Evolutionary conservation across 2,113 vertebrate genomes (phyloP).

Genomic region (Rallus limicola): DNA sequence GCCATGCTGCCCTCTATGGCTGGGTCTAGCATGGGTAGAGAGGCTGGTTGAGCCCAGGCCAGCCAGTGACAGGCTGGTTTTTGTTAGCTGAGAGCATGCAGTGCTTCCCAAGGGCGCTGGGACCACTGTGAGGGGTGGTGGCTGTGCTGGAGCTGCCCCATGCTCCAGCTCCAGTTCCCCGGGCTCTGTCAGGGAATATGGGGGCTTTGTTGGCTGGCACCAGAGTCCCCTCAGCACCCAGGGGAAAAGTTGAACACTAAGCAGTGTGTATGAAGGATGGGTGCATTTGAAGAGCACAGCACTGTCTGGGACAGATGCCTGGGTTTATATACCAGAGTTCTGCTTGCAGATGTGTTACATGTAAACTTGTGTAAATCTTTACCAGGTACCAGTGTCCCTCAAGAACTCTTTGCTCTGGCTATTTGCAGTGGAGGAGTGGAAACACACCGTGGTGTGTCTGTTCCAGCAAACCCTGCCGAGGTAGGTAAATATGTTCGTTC

Average conservation of each 20-base stretch:
- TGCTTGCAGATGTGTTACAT: rapidly evolving
- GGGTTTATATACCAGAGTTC: background rate
- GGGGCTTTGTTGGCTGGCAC: background rate
- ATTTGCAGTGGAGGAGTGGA: background rate
- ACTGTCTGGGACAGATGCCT: background rate
- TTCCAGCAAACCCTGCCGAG: constrained; percentile 16
- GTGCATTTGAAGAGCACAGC: rapidly evolving
- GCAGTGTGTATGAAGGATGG: background rate
- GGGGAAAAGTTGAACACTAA: background rate
- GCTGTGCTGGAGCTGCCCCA: background rate
- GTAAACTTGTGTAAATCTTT: background rate
- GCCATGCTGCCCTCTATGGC: rapidly evolving
- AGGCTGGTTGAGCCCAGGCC: rapidly evolving
- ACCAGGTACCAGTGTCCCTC: background rate
- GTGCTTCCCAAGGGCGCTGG: background rate
- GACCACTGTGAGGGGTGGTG: background rate
- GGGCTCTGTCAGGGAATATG: background rate
- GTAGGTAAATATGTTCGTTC: constrained; percentile 52
- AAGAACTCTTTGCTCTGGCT: constrained; percentile 19
- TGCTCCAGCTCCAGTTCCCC: rapidly evolving
- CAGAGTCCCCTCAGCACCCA: background rate
- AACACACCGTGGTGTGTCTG: background rate
- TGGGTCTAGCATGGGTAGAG: background rate
- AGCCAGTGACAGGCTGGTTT: background rate
- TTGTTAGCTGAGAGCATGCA: rapidly evolving